Conservation (phyloP, 2,797 vertebrate genomes). For the Xenentodon cancila region DNA sequence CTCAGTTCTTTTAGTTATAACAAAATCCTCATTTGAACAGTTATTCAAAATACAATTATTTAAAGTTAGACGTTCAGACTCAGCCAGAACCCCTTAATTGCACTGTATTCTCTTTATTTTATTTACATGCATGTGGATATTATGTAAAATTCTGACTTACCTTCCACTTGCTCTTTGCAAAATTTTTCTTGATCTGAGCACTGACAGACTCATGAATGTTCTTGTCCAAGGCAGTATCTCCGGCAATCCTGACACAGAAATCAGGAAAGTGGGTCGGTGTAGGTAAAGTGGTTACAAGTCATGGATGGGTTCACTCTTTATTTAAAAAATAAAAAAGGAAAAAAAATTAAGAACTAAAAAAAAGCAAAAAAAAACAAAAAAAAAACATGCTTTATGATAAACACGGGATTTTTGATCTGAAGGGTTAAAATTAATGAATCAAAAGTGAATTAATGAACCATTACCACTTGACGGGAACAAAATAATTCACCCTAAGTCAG, state of each 20-base stretch:
- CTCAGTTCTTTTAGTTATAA: background rate
- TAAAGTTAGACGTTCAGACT: background rate
- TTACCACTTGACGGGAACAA: background rate
- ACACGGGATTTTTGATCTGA: no score
- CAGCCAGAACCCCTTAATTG: background rate
- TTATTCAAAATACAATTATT: background rate
- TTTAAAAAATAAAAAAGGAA: background rate
- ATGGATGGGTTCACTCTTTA: background rate
- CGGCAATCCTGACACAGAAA: conserved; percentile 87
- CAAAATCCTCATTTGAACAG: background rate
- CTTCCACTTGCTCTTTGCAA: conserved; percentile 99
- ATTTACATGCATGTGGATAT: background rate
- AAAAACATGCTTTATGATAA: no score
- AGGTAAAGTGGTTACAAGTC: background rate
- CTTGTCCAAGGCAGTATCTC: conserved; percentile 95
- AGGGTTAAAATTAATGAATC: no score
- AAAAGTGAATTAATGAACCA: background rate
- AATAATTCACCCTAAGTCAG: background rate
- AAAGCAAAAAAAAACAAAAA: background rate
- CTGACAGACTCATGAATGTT: conserved; percentile 99
- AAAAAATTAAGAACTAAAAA: no score
- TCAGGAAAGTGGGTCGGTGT: conserved; percentile 1
- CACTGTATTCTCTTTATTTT: background rate
- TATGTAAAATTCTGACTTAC: conserved; percentile 70
- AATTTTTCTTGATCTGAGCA: conserved; percentile 98